phyloP scores from a whole-genome alignment of 1,140 invertebrate genomes.

The Neodiprion lecontei region DNA sequence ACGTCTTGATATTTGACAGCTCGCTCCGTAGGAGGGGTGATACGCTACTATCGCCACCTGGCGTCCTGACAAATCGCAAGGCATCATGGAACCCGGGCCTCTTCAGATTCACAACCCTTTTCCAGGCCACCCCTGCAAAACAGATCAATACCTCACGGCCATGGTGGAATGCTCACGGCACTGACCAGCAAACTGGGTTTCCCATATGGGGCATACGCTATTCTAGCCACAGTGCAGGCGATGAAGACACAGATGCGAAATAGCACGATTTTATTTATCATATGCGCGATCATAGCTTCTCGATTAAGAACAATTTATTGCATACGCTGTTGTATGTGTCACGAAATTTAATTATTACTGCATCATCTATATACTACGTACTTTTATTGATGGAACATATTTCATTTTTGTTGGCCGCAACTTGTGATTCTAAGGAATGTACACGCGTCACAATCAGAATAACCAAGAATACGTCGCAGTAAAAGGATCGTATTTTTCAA shows the following conservation, averaged over 20 bases:
- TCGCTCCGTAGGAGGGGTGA: constrained; percentile 29
- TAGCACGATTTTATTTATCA: not conserved
- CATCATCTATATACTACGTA: too few species aligned
- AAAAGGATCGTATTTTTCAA: too few species aligned
- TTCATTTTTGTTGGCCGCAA: too few species aligned
- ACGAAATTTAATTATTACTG: too few species aligned
- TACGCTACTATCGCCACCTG: constrained; percentile 24
- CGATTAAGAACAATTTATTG: too few species aligned
- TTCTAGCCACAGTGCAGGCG: not conserved
- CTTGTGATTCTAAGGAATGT: too few species aligned
- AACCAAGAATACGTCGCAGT: too few species aligned
- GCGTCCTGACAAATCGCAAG: constrained; percentile 19
- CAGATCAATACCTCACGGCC: not conserved
- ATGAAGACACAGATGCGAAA: not conserved
- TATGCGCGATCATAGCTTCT: not conserved
- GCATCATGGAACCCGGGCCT: constrained; percentile 11
- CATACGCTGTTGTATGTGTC: too few species aligned
- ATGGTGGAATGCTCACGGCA: not conserved
- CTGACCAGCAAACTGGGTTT: not conserved
- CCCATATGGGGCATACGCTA: not conserved
- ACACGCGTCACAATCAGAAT: too few species aligned
- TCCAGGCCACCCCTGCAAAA: constrained; percentile 1
- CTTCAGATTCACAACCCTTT: not conserved
- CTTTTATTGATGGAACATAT: too few species aligned
- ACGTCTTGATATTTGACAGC: constrained; percentile 47